phyloP scores from a whole-genome alignment of 2,888 invertebrate species.

The Mesochorus sp. region DNA sequence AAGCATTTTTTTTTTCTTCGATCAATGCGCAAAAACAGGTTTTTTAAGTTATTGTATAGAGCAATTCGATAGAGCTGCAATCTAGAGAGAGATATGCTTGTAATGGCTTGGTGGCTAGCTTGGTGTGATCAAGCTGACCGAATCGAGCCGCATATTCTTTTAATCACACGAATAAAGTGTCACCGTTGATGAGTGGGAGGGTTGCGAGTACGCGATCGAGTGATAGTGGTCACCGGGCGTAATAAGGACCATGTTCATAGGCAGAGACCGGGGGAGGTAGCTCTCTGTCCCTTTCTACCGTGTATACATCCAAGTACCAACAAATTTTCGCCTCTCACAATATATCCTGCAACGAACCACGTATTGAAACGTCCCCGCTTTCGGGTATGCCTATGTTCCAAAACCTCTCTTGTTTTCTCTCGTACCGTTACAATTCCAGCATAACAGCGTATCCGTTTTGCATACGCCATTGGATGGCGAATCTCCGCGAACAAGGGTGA shows the following conservation, averaged over 20 bases:
- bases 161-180: slow-evolving; percentile 22
- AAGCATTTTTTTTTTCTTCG: too few relatives aligned
- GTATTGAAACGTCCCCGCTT: slow-evolving; percentile 53
- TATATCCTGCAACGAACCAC: slow-evolving; percentile 57
- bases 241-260: slow-evolving; percentile 39
- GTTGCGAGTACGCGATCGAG: not conserved
- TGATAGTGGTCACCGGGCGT: slow-evolving; percentile 44
- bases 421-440: slow-evolving; percentile 29
- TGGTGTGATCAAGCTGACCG: slow-evolving; percentile 40
- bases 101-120: slow-evolving; percentile 57
- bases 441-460: slow-evolving; percentile 20
- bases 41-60: too few relatives aligned
- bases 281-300: slow-evolving; percentile 23
- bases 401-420: slow-evolving; percentile 20
- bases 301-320: slow-evolving; percentile 42
- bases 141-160: slow-evolving; percentile 10
- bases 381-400: not conserved
- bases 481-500: slow-evolving; percentile 47
- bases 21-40: too few relatives aligned
- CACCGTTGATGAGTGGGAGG: slow-evolving; percentile 50
- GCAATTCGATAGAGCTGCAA: too few relatives aligned
- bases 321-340: slow-evolving; percentile 58
- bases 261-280: slow-evolving; percentile 5
- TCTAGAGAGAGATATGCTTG: too few relatives aligned
- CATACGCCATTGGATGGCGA: slow-evolving; percentile 25